phyloP scores from a whole-genome alignment of 30 jellyfish, hydroid and myxozoan genomes.

The Aurelia coerulea region DNA sequence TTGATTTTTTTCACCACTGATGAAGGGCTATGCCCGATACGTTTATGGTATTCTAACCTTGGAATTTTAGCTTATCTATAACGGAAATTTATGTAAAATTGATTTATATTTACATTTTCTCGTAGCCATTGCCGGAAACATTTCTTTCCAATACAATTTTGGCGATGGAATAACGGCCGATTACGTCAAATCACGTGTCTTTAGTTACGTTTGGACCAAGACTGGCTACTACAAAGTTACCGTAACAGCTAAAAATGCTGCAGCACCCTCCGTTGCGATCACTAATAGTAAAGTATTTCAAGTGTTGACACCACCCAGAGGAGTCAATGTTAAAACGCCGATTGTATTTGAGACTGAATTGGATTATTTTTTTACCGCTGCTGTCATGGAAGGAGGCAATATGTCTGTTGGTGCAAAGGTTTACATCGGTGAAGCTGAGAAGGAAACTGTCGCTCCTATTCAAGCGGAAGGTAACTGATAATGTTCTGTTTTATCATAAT shows the following conservation, averaged over 20 bases:
- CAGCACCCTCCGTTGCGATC: neutral
- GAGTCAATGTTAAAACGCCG: slow-evolving; percentile 9
- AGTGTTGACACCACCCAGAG: slow-evolving; percentile 38
- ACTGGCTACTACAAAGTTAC: slow-evolving; percentile 48
- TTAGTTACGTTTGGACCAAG: slow-evolving; percentile 15
- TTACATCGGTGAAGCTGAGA: slow-evolving; percentile 14
- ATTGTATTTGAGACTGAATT: slow-evolving; percentile 12
- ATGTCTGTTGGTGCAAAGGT: slow-evolving; percentile 24
- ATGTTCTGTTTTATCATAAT: too few relatives aligned
- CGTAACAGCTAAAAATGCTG: slow-evolving; percentile 8
- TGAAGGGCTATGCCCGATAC: too few relatives aligned
- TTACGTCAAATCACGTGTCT: neutral
- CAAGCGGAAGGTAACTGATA: neutral
- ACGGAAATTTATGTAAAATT: too few relatives aligned
- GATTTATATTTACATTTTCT: neutral
- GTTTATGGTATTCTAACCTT: too few relatives aligned
- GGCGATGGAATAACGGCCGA: slow-evolving; percentile 45
- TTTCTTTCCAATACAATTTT: slow-evolving; percentile 4
- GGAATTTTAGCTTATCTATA: too few relatives aligned
- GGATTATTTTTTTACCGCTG: neutral
- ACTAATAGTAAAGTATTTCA: slow-evolving; percentile 44
- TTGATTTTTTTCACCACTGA: too few relatives aligned
- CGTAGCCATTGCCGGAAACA: slow-evolving; percentile 5
- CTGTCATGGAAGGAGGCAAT: slow-evolving; percentile 45
- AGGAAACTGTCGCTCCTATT: neutral